Evolutionary conservation across 2,113 vertebrate genomes (phyloP).

Genomic region (Seriola dumerili): DNA sequence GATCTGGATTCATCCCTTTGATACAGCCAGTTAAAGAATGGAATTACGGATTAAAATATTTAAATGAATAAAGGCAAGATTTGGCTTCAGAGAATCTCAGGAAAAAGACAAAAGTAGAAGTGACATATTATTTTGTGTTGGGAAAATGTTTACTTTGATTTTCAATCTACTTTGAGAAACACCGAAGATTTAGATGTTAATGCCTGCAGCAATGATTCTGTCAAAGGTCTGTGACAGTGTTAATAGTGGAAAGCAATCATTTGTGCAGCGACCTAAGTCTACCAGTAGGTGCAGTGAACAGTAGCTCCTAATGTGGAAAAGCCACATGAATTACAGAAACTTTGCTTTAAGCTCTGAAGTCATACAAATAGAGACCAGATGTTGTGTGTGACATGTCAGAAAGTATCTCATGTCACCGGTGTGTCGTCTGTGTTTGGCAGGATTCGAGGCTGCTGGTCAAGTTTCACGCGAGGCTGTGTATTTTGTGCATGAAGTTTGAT

Average conservation of each 20-base stretch:
- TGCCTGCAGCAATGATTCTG: neutral
- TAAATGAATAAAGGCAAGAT: neutral
- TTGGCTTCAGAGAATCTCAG: neutral
- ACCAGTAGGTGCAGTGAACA: constrained; percentile 68
- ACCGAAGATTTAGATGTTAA: neutral
- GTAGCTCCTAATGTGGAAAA: constrained; percentile 24
- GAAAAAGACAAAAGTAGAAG: neutral
- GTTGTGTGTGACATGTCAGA: constrained; percentile 34
- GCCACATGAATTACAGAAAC: constrained; percentile 3
- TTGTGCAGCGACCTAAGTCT: constrained; percentile 36
- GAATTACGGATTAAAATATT: neutral
- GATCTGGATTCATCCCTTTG: no score
- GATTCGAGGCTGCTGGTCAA: constrained; percentile 20
- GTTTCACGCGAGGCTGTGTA: neutral
- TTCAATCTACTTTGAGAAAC: neutral
- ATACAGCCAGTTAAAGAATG: neutral
- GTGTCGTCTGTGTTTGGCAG: constrained; percentile 1
- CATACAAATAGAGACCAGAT: constrained; percentile 41
- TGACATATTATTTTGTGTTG: neutral
- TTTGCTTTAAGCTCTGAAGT: constrained; percentile 24
- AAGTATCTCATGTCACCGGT: neutral
- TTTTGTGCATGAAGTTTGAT: constrained; percentile 25
- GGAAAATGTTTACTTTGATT: neutral
- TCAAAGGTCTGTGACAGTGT: neutral
- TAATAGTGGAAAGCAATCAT: neutral